These are phyloP conservation scores for Trinorchestia longiramus DNA, from an alignment of 1,140 invertebrate species.

Conservation along the genomic window DNA sequence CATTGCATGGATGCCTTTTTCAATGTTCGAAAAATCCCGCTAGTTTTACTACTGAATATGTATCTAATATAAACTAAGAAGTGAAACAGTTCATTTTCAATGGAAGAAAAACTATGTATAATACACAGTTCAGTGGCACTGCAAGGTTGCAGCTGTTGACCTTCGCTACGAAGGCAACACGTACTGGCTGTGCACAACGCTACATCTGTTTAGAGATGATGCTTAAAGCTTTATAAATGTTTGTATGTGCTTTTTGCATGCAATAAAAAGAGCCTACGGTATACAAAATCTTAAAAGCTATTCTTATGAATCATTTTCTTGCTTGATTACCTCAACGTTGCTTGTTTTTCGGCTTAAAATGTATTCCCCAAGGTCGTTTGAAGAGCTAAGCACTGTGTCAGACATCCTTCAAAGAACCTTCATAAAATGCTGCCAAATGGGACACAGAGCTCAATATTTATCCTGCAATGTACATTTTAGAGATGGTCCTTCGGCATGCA, in stretches of 20 bases:
- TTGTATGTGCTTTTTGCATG: not conserved
- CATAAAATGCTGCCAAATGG: conserved; percentile 27
- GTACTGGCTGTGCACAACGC: not conserved
- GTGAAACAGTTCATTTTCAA: not conserved
- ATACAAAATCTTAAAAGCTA: not conserved
- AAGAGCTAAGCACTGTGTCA: not conserved
- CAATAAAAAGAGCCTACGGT: not conserved
- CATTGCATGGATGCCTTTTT: not conserved
- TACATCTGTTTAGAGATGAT: not conserved
- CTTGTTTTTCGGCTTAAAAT: not conserved
- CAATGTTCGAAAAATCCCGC: not conserved
- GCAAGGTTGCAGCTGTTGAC: conserved; percentile 21
- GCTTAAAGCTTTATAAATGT: not conserved
- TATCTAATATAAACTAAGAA: not conserved
- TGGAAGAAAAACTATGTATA: not conserved
- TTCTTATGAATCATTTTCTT: not conserved
- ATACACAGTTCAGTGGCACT: not conserved
- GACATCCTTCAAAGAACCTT: conserved; percentile 44
- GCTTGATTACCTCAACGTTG: not conserved
- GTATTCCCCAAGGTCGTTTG: not conserved
- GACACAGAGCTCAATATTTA: conserved; percentile 1
- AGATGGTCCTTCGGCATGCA: conserved; percentile 26
- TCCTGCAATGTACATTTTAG: conserved; percentile 2
- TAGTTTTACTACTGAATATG: not conserved
- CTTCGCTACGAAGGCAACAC: conserved; percentile 19